phyloP scores from a whole-genome alignment of 2,797 vertebrate species.

The Lepus oiostolus region DNA sequence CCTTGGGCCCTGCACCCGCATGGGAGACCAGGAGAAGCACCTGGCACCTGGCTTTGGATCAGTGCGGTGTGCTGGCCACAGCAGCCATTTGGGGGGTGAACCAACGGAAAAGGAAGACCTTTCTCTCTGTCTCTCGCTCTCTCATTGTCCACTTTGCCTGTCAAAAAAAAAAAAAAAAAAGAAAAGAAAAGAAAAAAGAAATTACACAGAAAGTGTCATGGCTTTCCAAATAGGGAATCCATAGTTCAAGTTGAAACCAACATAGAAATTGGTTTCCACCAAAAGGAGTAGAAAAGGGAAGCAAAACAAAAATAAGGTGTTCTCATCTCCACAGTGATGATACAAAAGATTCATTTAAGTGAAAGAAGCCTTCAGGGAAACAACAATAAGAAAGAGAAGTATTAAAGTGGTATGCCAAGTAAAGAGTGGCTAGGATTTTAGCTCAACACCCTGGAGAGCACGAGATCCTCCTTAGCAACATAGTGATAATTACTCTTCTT shows the following conservation, averaged over 20 bases:
- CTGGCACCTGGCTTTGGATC: no score
- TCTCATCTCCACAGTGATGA: background rate
- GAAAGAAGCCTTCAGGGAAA: background rate
- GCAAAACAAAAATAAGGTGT: constrained; percentile 30
- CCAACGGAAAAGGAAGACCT: no score
- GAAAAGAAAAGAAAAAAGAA: background rate
- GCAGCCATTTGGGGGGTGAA: no score
- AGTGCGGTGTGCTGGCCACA: no score
- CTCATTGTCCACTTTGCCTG: no score
- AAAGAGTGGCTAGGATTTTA: background rate
- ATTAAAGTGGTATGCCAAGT: background rate
- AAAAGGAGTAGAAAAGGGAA: constrained; percentile 30
- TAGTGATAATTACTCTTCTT: background rate
- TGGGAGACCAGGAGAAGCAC: no score
- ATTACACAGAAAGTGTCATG: background rate
- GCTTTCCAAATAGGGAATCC: background rate
- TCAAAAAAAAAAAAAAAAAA: no score
- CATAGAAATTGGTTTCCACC: background rate
- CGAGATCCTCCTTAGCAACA: background rate
- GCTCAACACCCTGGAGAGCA: background rate
- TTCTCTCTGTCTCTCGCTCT: no score
- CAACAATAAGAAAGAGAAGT: constrained; percentile 2
- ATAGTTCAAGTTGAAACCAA: constrained; percentile 1
- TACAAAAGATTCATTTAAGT: background rate
- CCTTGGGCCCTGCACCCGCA: no score